phyloP scores from a whole-genome alignment of 92 coral and sea anemone genomes.

The Zoanthus sociatus region DNA sequence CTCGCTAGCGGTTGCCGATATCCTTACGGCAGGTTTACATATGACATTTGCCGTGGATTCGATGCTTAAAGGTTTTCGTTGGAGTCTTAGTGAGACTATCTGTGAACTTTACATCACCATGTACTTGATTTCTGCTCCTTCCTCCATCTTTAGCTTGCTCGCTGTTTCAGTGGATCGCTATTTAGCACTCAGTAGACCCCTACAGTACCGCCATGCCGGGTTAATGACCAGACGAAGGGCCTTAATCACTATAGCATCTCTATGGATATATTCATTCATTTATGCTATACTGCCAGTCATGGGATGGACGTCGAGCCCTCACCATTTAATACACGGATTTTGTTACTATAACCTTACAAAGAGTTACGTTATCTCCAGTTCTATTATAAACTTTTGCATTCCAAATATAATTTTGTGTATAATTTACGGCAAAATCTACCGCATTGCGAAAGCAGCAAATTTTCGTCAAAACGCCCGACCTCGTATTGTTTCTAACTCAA shows the following conservation, averaged over 20 bases:
- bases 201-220: constrained; percentile 19
- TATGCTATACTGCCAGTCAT: constrained; percentile 30
- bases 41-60: constrained; percentile 33
- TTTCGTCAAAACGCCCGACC: constrained; percentile 20
- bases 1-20: constrained; percentile 48
- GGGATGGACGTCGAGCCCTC: constrained; percentile 21
- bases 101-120: constrained; percentile 24
- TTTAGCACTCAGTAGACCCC: constrained; percentile 27
- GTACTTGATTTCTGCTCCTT: constrained; percentile 27
- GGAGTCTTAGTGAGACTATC: constrained; percentile 13
- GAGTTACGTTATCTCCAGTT: constrained; percentile 19
- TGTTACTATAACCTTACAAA: constrained; percentile 36
- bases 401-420: constrained; percentile 41
- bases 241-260: constrained; percentile 29
- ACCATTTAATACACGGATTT: constrained; percentile 2
- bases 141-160: constrained; percentile 23
- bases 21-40: constrained; percentile 15
- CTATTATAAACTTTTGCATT: constrained; percentile 26
- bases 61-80: neutral
- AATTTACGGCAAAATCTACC: constrained; percentile 43
- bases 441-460: constrained; percentile 41
- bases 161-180: constrained; percentile 47
- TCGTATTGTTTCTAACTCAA: constrained; percentile 25
- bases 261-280: constrained; percentile 23
- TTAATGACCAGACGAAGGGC: constrained; percentile 36